phyloP scores from a whole-genome alignment of 1,140 invertebrate genomes.

The Pissodes strobi region DNA sequence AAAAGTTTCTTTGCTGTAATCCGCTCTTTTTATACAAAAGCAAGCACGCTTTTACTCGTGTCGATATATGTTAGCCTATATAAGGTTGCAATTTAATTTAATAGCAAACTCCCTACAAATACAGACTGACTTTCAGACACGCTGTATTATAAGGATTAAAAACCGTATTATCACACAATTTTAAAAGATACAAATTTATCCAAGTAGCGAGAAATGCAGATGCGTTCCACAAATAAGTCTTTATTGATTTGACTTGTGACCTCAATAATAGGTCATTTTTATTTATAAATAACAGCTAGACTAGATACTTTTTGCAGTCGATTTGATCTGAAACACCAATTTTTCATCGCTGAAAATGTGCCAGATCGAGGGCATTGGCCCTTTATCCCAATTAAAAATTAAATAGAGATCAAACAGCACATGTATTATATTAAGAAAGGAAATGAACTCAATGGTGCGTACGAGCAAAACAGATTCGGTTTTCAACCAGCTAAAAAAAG shows the following conservation, averaged over 20 bases:
- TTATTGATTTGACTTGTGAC: slow-evolving; percentile 21
- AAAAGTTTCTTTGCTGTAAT: too few species aligned
- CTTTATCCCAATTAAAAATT: slow-evolving; percentile 17
- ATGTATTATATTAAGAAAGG: slow-evolving; percentile 32
- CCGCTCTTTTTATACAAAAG: too few species aligned
- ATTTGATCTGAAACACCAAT: neutral
- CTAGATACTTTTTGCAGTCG: neutral
- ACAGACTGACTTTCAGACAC: too few species aligned
- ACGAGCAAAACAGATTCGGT: slow-evolving; percentile 15
- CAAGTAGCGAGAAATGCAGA: neutral
- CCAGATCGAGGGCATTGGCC: slow-evolving; percentile 19
- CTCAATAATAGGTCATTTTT: neutral
- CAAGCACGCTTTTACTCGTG: too few species aligned
- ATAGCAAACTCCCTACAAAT: too few species aligned
- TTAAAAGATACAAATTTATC: too few species aligned
- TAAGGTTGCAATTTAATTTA: too few species aligned
- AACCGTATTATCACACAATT: too few species aligned
- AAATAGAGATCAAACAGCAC: slow-evolving; percentile 27
- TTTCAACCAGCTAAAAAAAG: slow-evolving; percentile 6
- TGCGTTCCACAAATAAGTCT: neutral
- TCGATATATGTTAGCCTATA: too few species aligned
- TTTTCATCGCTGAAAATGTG: neutral
- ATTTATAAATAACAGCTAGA: neutral
- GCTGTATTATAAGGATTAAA: too few species aligned
- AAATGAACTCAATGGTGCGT: slow-evolving; percentile 14